Conservation (phyloP, 2,888 invertebrate genomes). For the Rhodophaea formosa region DNA sequence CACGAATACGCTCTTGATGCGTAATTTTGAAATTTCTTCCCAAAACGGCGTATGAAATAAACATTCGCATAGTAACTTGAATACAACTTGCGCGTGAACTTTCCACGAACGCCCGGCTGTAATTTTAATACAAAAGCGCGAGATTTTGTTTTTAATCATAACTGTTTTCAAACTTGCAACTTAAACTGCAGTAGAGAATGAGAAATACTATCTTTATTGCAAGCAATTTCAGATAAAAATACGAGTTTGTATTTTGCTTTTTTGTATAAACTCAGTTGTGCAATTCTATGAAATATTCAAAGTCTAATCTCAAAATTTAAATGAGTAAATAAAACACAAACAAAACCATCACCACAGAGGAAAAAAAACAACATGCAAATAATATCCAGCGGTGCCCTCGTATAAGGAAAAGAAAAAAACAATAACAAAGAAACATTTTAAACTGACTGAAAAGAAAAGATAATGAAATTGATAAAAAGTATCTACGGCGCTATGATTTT, state of each 20-base stretch:
- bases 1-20: slow-evolving; percentile 48
- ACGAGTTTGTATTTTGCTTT: not conserved
- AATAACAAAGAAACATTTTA: not conserved
- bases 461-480: slow-evolving; percentile 2
- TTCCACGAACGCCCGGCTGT: not conserved
- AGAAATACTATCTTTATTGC: not conserved
- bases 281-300: too few species aligned
- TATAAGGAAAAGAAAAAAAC: too few species aligned
- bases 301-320: too few species aligned
- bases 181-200: not conserved
- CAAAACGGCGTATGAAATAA: slow-evolving; percentile 39
- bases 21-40: slow-evolving; percentile 45
- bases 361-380: too few species aligned
- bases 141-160: slow-evolving; percentile 13
- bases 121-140: slow-evolving; percentile 16
- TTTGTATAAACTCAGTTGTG: not conserved
- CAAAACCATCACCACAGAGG: too few species aligned
- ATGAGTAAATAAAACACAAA: too few species aligned
- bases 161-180: slow-evolving; percentile 5
- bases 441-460: not conserved
- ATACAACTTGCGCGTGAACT: slow-evolving; percentile 30
- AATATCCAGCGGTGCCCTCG: too few species aligned
- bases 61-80: slow-evolving; percentile 34
- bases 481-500: not conserved
- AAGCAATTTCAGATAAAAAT: not conserved